Evolutionary conservation across 2,888 invertebrate genomes (phyloP).

Genomic region (Thymelicus sylvestris): DNA sequence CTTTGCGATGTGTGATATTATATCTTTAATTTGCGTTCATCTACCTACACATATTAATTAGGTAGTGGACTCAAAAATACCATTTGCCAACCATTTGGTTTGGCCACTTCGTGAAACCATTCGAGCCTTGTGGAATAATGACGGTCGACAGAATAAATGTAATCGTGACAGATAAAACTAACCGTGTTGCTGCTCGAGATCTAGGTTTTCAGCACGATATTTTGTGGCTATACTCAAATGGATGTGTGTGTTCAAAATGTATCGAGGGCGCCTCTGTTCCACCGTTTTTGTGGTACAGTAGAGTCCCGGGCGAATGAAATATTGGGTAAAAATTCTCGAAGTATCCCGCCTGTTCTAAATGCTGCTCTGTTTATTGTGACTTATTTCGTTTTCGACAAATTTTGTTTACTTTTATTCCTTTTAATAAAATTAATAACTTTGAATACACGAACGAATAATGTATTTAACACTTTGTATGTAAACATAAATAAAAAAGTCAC

Average conservation of each 20-base stretch:
- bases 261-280: constrained; percentile 56
- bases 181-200: constrained; percentile 72
- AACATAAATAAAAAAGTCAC: too few species aligned
- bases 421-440: too few species aligned
- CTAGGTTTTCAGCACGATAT: constrained; percentile 75
- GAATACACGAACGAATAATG: too few species aligned
- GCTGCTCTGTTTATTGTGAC: too few species aligned
- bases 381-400: too few species aligned
- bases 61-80: not conserved
- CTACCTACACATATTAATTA: too few species aligned
- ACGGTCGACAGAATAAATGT: constrained; percentile 24
- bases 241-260: constrained; percentile 62
- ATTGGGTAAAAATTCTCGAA: not conserved
- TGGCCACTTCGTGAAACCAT: not conserved
- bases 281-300: not conserved
- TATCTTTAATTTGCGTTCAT: too few species aligned
- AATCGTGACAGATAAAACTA: constrained; percentile 66
- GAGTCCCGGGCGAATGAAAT: not conserved
- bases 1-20: too few species aligned
- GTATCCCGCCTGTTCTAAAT: too few species aligned
- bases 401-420: too few species aligned
- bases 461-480: too few species aligned
- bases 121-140: constrained; percentile 10
- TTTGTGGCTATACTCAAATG: constrained; percentile 65
- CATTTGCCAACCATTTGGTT: not conserved